Evolutionary conservation across 1,140 invertebrate genomes (phyloP).

Genomic region (Carposina sasakii): DNA sequence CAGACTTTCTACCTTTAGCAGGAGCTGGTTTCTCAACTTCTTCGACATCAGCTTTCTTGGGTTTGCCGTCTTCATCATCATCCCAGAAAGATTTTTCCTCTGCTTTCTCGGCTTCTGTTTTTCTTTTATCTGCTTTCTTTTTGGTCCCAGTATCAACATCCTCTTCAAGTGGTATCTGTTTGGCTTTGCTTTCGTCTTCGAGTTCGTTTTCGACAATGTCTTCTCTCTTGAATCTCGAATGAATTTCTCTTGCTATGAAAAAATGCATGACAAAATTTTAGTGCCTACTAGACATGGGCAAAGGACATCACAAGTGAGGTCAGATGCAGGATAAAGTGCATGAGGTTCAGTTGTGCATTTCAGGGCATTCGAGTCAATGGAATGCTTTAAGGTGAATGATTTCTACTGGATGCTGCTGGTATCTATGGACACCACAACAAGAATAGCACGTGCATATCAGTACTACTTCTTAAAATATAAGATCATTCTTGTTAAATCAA

Average conservation of each 20-base stretch:
- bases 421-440: constrained; percentile 44
- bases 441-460: constrained; percentile 52
- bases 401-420: constrained; percentile 29
- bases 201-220: constrained; percentile 42
- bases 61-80: constrained; percentile 26
- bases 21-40: constrained; percentile 24
- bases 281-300: constrained; percentile 30
- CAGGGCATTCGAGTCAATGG: constrained; percentile 55
- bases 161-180: constrained; percentile 35
- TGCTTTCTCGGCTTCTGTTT: constrained; percentile 47
- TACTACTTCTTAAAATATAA: constrained; percentile 39
- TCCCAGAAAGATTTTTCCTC: constrained; percentile 38
- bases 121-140: constrained; percentile 39
- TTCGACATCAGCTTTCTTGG: constrained; percentile 30
- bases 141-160: constrained; percentile 28
- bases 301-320: constrained; percentile 45
- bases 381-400: constrained; percentile 39
- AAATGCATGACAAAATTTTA: constrained; percentile 42
- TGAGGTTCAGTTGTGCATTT: constrained; percentile 39
- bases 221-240: constrained; percentile 64
- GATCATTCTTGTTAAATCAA: constrained; percentile 43
- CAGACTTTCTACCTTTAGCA: constrained; percentile 33
- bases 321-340: constrained; percentile 33
- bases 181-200: constrained; percentile 36
- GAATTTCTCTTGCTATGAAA: constrained; percentile 69